These are phyloP conservation scores for Callyntrura sp. DNA, from an alignment of 2,888 invertebrate species.

Conservation along the genomic window DNA sequence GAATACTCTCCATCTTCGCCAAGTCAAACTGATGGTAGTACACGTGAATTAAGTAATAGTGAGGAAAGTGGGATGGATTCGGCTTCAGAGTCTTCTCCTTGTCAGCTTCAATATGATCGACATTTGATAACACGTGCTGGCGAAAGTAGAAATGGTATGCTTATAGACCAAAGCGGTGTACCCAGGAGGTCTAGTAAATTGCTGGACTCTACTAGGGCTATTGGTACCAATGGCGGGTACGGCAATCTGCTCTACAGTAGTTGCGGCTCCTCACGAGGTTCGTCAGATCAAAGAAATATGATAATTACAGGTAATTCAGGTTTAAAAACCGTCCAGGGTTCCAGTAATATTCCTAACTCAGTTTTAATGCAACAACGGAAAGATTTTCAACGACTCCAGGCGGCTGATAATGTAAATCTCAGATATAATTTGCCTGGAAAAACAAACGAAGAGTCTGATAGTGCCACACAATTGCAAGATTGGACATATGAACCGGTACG, in stretches of 20 bases:
- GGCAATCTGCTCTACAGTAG: constrained; percentile 9
- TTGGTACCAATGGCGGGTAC: constrained; percentile 11
- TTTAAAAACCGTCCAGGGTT: constrained; percentile 18
- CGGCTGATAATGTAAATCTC: background rate
- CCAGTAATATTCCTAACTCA: constrained; percentile 41
- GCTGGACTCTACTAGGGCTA: constrained; percentile 17
- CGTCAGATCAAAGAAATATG: constrained; percentile 21
- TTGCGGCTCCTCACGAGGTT: constrained; percentile 63
- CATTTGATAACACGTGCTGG: constrained; percentile 55
- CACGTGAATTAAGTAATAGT: background rate
- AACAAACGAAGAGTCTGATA: background rate
- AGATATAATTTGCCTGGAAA: constrained; percentile 7
- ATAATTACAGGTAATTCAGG: constrained; percentile 28
- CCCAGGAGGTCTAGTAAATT: constrained; percentile 23
- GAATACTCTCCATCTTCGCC: background rate
- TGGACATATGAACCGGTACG: constrained; percentile 71
- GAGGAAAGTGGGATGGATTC: constrained; percentile 20
- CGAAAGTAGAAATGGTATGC: background rate
- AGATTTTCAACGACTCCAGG: constrained; percentile 51
- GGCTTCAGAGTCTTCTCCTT: background rate
- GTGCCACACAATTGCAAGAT: constrained; percentile 10
- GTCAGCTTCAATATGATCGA: constrained; percentile 46
- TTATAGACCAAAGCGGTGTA: constrained; percentile 18
- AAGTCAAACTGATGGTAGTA: constrained; percentile 1
- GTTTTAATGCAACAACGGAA: constrained; percentile 67